Base-by-base conservation (phyloP, 1,140 invertebrate genomes). In the Episyrphus balteatus region DNA sequence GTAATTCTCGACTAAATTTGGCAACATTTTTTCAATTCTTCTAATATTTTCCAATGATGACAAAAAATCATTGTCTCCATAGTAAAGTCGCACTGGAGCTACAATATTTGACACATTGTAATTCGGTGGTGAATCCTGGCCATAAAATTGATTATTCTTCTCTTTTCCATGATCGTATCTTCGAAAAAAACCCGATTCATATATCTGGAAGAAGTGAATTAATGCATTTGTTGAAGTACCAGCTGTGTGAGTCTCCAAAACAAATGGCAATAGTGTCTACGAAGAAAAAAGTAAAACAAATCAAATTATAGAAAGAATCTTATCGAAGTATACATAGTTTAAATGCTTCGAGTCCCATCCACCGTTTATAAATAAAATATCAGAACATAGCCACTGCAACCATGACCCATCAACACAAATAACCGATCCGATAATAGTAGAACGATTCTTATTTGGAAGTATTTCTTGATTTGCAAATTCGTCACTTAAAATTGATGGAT, bases 51-150 rank as follows among this genome's bases (percentile, higher is more conserved):
- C 56, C 8, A 73, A 60, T 42, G 71, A 63, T 12, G 75, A 71
- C 0, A 80, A 61, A 60, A 71, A 73, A 56, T 87, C 84, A 8
- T 74, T 68, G 2, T 73, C 59, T 17, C 79, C 79, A 37, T 74
- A 82, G 52, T 81, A 81, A 2, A 86, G 49, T 2, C 75, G 75
- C 1, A 80, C 60, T 3, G 80, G 79, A 8, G 55, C 42, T 1
- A 75, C 74, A 13, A 86, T 74, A 49, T 75, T 75, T 7, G 63
- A 58, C 7, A 79, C 46, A 39, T 74, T 62, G 51, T 80, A 80
- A 3, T 65, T 50, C 0, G 77, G 75, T 11, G 78, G 76, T 15
- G 49, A 58, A 13, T 55, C 13, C 17, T 57, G 55, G 1, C 62
- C 65, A 46, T 78, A 78, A 9, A 55, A 48, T 33, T 56, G 44